Percentiles rank a stretch among this genome's conserved stretches.
phyloP scores from a whole-genome alignment of 2,797 vertebrate genomes.

The Trematomus bernacchii region DNA sequence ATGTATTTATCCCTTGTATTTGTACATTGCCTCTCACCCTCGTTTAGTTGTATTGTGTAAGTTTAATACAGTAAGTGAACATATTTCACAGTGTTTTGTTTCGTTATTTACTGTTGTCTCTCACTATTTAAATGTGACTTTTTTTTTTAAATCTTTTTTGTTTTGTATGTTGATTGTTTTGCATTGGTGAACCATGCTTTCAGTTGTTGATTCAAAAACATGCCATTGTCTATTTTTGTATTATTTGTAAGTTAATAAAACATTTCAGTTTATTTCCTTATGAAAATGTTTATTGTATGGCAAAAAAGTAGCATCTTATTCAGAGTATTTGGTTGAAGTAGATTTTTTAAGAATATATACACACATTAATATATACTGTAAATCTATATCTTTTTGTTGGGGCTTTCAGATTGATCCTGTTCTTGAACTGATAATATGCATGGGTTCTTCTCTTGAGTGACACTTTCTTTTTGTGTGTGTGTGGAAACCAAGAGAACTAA shows the following conservation, averaged over 20 bases:
- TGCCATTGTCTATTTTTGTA: constrained; percentile 99
- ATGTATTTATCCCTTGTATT: constrained; percentile 98
- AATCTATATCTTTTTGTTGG: constrained; percentile 93
- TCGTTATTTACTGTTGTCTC: constrained; percentile 89
- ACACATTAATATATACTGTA: constrained; percentile 94
- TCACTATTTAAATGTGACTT: constrained; percentile 95
- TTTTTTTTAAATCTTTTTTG: constrained; percentile 80
- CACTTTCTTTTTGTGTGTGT: constrained; percentile 86
- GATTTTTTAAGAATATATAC: constrained; percentile 90
- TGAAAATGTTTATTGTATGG: constrained; percentile 92
- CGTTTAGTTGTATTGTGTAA: constrained; percentile 94
- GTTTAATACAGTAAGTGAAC: constrained; percentile 91
- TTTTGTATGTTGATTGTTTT: constrained; percentile 77
- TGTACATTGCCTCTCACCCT: constrained; percentile 92
- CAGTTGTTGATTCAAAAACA: constrained; percentile 90
- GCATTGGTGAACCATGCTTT: constrained; percentile 91
- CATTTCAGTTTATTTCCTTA: constrained; percentile 69
- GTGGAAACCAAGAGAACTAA: constrained; percentile 93
- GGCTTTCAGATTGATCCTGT: constrained; percentile 93
- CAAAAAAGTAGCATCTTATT: constrained; percentile 97
- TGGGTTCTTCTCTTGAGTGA: constrained; percentile 97
- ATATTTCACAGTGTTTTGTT: constrained; percentile 91
- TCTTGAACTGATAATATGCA: constrained; percentile 98
- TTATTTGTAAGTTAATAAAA: constrained; percentile 96
- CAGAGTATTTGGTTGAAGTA: constrained; percentile 98